These are phyloP conservation scores for Acrossocheilus wenchowensis DNA, from an alignment of 2,797 vertebrate species.

Conservation along the genomic window DNA sequence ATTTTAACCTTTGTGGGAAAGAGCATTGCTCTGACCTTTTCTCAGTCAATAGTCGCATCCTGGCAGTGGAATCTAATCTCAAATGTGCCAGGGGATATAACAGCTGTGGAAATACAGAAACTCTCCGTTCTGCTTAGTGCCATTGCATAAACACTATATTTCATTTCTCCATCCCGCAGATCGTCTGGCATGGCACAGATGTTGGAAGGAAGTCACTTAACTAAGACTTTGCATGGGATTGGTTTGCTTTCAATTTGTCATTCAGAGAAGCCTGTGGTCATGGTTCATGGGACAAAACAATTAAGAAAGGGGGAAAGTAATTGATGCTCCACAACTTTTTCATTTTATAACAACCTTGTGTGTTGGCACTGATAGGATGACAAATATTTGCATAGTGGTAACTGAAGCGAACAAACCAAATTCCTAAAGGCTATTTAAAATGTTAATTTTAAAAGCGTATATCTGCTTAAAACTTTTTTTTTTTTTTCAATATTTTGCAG, in stretches of 20 bases:
- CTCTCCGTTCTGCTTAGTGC: not conserved
- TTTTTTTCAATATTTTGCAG: not conserved
- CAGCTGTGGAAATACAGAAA: slow-evolving; percentile 17
- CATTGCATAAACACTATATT: slow-evolving; percentile 9
- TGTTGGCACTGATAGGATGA: slow-evolving; percentile 16
- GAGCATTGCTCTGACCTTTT: slow-evolving; percentile 49
- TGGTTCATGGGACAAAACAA: slow-evolving; percentile 37
- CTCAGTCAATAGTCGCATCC: slow-evolving; percentile 5
- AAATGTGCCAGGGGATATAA: slow-evolving; percentile 13
- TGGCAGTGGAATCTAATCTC: not conserved
- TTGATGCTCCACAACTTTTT: slow-evolving; percentile 38
- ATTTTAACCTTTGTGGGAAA: slow-evolving; percentile 36
- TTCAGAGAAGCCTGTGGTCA: slow-evolving; percentile 13
- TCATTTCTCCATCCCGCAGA: slow-evolving; percentile 12
- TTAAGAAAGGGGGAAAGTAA: slow-evolving; percentile 24
- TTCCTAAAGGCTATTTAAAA: slow-evolving; percentile 7
- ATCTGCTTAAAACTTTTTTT: not conserved
- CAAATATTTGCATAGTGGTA: slow-evolving; percentile 15
- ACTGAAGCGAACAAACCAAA: slow-evolving; percentile 6
- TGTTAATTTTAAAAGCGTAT: not conserved
- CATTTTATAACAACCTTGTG: slow-evolving; percentile 22
- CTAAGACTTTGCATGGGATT: not conserved
- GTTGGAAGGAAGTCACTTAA: not conserved
- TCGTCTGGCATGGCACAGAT: not conserved
- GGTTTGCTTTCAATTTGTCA: slow-evolving; percentile 15